These are phyloP conservation scores for Halichondria panicea DNA, from an alignment of 37 sponge, comb jelly and placozoan genomes.

Conservation along the genomic window DNA sequence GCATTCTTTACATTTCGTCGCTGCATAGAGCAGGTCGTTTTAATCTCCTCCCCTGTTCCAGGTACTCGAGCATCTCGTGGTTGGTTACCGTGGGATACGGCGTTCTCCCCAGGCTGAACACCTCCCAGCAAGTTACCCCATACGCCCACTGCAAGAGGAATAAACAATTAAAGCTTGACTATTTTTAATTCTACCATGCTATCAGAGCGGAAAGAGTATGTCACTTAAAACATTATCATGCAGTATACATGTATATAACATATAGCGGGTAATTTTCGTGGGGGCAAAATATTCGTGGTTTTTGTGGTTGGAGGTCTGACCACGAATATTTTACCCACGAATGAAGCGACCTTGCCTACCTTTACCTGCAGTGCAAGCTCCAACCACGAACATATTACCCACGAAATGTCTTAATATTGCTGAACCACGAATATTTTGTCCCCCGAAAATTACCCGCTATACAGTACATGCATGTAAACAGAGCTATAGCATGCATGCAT, in stretches of 20 bases:
- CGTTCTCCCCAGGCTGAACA: slow-evolving; percentile 52
- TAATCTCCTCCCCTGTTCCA: slow-evolving; percentile 42
- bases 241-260: not conserved
- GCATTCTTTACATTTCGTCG: slow-evolving; percentile 27
- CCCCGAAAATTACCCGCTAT: no score
- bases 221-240: not conserved
- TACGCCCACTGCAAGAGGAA: slow-evolving; percentile 43
- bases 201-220: not conserved
- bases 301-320: no score
- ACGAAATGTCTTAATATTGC: no score
- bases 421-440: no score
- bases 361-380: no score
- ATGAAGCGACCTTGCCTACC: no score
- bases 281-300: no score
- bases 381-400: no score
- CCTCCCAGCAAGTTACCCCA: slow-evolving; percentile 70
- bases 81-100: slow-evolving; percentile 55
- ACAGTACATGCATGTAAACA: no score
- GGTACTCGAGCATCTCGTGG: slow-evolving; percentile 40
- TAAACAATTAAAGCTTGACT: not conserved
- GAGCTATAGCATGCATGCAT: no score
- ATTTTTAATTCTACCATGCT: not conserved
- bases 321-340: no score
- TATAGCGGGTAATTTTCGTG: not conserved
- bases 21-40: slow-evolving; percentile 36